Evolutionary conservation across 1,140 invertebrate species (phyloP), one percentile per base, ranked within the genome.

Genomic region (Harlomillsia oculata): DNA sequence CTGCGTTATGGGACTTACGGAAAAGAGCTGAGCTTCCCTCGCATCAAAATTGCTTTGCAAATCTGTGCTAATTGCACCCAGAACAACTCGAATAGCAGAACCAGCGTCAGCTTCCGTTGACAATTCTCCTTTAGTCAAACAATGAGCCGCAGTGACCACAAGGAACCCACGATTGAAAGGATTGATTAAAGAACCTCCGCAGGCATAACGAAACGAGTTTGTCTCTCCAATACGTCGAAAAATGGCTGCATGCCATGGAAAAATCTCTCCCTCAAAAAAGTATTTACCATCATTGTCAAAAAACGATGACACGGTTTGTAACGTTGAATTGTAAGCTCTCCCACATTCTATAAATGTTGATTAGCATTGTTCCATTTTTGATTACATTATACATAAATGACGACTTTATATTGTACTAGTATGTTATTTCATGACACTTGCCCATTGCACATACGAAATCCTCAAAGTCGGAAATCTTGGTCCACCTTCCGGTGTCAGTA

Each of bases 211-310:
- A 14, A 32, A 51, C 5, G 34, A 36, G 20, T 40, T 44, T 11
- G 48, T 39, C n/a, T 40, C 49, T 11, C 37, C 56, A 45, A 52
- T 52, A 11, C 37, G 43, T 25, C 49, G 18, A 16, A 52, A 58
- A 37, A 58, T 58, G 11, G 56, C 49, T 9, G 41, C 56, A 45
- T 58, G 56, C 56, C 56, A 58, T 13, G 56, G 56, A 23, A 58
- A 58, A 36, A 58, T 58, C 18, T 52, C 39, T 36, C 40, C 48
- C 16, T 37, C 39, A 25, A 52, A 52, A 25, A 50, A 48, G n/a
- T 32, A 48, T 48, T 48, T 28, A 37, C 48, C 40, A 36, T 58
- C 56, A 23, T 43, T 58, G 11, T 58, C 56, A 23, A 58, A 32
- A 18, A 58, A 58, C 0, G 56, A 58, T 3, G 56, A 58, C 14